A percentile compares a stretch with the other conserved stretches of the same genome.
Conservation (phyloP, 2,888 invertebrate genomes). For the Tenodera sinensis region DNA sequence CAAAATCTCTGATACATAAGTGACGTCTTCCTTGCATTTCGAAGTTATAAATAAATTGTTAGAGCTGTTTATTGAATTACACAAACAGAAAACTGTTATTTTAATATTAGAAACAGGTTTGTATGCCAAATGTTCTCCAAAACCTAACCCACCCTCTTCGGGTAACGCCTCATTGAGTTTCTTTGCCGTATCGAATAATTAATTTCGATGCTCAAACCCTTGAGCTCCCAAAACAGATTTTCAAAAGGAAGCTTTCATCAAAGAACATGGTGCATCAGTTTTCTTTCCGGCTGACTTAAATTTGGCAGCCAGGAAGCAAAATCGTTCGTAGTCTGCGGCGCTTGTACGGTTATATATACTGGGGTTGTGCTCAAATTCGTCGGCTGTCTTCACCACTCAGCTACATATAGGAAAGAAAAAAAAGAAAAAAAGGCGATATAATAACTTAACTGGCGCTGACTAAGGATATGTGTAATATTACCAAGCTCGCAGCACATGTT, state of each 20-base stretch:
- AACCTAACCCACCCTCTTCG: no score
- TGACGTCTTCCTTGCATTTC: no score
- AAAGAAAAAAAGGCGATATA: no score
- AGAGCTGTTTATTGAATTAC: no score
- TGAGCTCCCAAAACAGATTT: neutral
- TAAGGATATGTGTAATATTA: neutral
- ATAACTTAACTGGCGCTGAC: neutral
- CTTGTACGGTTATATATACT: neutral
- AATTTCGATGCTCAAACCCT: neutral
- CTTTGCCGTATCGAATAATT: neutral
- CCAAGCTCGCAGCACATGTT: neutral
- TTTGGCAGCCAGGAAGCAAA: neutral
- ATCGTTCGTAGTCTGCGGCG: neutral
- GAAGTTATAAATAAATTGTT: no score
- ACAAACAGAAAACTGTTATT: no score
- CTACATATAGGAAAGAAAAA: neutral
- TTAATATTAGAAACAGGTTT: no score
- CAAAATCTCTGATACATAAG: no score
- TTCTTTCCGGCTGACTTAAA: neutral
- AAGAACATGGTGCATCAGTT: no score
- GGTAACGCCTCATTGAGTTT: neutral
- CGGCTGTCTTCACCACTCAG: neutral
- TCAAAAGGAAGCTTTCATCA: no score
- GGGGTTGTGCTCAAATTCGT: no score
- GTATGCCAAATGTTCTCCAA: no score